These are phyloP conservation scores for Strix aluco DNA, from an alignment of 2,113 vertebrate genomes.

Conservation along the genomic window DNA sequence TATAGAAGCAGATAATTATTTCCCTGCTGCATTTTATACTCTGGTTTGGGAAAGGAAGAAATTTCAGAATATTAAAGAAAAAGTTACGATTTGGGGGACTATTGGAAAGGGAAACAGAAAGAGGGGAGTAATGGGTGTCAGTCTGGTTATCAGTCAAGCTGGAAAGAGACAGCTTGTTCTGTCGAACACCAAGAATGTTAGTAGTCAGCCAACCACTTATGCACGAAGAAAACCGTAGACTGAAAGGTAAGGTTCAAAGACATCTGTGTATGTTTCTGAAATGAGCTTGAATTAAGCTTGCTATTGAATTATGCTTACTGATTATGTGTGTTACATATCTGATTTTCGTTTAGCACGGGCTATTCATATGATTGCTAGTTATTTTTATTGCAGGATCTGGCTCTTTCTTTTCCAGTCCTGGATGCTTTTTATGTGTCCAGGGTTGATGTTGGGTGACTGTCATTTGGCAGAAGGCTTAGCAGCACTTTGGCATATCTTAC, in stretches of 20 bases:
- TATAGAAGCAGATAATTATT: constrained; percentile 45
- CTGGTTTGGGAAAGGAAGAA: constrained; percentile 11
- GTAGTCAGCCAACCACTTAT: constrained; percentile 55
- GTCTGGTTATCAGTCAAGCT: constrained; percentile 63
- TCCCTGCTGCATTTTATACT: constrained; percentile 32
- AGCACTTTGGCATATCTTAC: not conserved
- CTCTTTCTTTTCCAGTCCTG: not conserved
- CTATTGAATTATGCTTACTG: constrained; percentile 6
- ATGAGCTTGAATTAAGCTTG: constrained; percentile 27
- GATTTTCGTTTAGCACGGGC: not conserved
- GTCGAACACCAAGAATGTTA: constrained; percentile 33
- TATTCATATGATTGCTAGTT: not conserved
- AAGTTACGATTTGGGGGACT: not conserved
- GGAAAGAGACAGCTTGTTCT: constrained; percentile 62
- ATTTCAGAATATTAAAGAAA: not conserved
- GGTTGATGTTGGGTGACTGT: not conserved
- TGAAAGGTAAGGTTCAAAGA: constrained; percentile 64
- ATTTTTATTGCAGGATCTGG: not conserved
- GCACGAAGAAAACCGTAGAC: constrained; percentile 36
- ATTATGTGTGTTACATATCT: not conserved
- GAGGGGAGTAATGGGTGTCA: constrained; percentile 54
- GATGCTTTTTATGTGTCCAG: not conserved
- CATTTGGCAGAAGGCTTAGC: not conserved
- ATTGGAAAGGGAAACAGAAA: constrained; percentile 32
- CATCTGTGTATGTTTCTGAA: constrained; percentile 58